These are phyloP conservation scores for Uropetala carovei DNA, from an alignment of 2,888 invertebrate genomes.

Conservation along the genomic window DNA sequence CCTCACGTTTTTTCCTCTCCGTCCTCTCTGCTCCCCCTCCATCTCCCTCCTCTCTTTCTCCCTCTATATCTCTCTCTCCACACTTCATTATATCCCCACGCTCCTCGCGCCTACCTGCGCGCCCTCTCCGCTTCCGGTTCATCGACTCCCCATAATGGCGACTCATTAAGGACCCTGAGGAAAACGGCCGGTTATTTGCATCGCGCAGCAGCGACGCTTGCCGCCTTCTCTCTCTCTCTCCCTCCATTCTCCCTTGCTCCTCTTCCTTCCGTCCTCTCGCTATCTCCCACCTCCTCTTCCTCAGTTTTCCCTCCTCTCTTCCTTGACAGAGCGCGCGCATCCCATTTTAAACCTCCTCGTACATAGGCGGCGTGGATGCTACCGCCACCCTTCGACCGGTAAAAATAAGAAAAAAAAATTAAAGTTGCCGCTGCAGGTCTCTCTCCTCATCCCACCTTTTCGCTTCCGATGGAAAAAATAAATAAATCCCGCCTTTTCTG, in stretches of 20 bases:
- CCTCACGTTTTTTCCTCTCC: no score
- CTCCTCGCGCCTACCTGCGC: not conserved
- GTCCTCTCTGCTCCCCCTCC: not conserved
- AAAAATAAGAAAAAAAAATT: constrained; percentile 33
- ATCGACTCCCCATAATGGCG: constrained; percentile 58
- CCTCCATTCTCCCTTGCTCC: not conserved
- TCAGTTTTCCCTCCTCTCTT: not conserved
- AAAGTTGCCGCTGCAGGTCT: not conserved
- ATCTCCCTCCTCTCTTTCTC: not conserved
- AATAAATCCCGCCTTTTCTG: not conserved
- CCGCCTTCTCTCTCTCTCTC: not conserved
- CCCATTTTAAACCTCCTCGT: not conserved
- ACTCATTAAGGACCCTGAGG: constrained; percentile 61
- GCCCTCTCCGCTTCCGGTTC: constrained; percentile 53
- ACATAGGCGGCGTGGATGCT: not conserved
- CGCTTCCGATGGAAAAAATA: not conserved
- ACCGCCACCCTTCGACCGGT: not conserved
- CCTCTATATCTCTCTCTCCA: not conserved
- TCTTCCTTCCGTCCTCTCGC: not conserved
- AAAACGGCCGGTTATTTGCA: constrained; percentile 61
- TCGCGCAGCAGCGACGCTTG: constrained; percentile 24
- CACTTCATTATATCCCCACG: constrained; percentile 52
- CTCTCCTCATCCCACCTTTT: not conserved
- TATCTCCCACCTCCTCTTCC: not conserved
- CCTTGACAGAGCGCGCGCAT: not conserved